These are phyloP conservation scores for Agriopis leucophaearia DNA, from an alignment of 2,888 invertebrate species.

Conservation along the genomic window DNA sequence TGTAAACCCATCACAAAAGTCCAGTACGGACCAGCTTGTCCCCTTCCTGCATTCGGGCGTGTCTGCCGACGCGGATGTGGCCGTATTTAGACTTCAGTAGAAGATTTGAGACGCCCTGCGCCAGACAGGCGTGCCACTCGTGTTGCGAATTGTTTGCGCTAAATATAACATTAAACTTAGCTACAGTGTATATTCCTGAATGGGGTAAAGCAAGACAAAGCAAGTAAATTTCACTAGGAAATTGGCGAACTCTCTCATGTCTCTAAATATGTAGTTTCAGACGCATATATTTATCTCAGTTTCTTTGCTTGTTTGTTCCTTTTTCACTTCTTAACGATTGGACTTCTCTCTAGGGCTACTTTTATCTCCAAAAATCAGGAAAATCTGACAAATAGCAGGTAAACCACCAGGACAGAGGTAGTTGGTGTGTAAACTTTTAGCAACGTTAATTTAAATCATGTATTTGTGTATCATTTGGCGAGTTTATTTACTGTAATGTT, in stretches of 20 bases:
- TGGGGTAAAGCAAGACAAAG: constrained; percentile 9
- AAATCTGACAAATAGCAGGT: too few species aligned
- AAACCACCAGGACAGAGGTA: too few species aligned
- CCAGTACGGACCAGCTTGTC: constrained; percentile 3
- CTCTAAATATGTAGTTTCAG: too few species aligned
- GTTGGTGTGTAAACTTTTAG: neutral
- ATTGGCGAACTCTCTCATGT: too few species aligned
- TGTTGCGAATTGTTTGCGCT: constrained; percentile 69
- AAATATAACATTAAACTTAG: constrained; percentile 54
- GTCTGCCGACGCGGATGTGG: constrained; percentile 73
- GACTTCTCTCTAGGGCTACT: too few species aligned
- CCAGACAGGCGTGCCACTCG: constrained; percentile 58
- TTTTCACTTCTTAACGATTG: too few species aligned
- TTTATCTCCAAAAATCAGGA: too few species aligned
- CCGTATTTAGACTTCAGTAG: constrained; percentile 69
- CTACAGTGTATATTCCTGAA: constrained; percentile 24
- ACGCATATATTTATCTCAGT: too few species aligned
- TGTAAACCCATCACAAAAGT: neutral
- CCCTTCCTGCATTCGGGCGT: constrained; percentile 39
- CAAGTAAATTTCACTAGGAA: neutral
- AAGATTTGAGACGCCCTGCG: constrained; percentile 57
- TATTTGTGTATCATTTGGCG: constrained; percentile 8
- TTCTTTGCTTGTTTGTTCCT: too few species aligned
- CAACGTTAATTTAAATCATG: neutral
- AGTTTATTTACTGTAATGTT: constrained; percentile 18